phyloP scores from a whole-genome alignment of 2,797 vertebrate species.

The Sebastes hopkinsi region DNA sequence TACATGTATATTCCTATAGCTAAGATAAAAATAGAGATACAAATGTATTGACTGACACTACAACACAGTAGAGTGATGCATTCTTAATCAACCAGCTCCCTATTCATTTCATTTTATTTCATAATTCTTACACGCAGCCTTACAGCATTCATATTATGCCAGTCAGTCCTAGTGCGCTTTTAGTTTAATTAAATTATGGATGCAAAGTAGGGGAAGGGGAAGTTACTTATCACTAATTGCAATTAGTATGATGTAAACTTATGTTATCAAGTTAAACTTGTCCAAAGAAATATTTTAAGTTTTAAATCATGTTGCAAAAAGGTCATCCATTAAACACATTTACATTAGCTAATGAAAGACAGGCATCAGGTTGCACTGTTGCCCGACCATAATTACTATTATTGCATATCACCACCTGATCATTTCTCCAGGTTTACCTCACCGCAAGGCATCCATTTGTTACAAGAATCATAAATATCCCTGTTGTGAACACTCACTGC shows the following conservation, averaged over 20 bases:
- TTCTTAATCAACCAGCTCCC: background rate
- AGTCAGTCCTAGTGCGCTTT: background rate
- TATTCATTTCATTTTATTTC: conserved; percentile 22
- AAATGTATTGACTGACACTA: background rate
- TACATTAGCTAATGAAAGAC: conserved; percentile 36
- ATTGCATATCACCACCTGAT: conserved; percentile 39
- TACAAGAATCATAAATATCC: conserved; percentile 40
- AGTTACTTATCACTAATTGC: conserved; percentile 6
- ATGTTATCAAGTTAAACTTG: background rate
- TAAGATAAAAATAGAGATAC: conserved; percentile 2
- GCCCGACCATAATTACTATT: conserved; percentile 38
- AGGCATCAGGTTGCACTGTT: conserved; percentile 24
- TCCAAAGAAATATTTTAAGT: conserved; percentile 6
- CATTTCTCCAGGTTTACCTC: conserved; percentile 16
- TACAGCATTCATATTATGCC: background rate
- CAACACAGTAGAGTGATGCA: background rate
- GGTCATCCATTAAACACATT: conserved; percentile 16
- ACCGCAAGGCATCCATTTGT: conserved; percentile 27
- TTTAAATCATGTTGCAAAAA: background rate
- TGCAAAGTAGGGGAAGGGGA: conserved; percentile 12
- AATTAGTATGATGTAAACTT: conserved; percentile 17
- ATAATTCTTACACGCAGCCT: conserved; percentile 1
- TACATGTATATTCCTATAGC: background rate
- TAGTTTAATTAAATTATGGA: conserved; percentile 49
- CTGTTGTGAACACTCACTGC: conserved; percentile 20